Percentiles rank a stretch among this genome's conserved stretches.
These are phyloP conservation scores for Leptinotarsa defecta DNA, from an alignment of 1,140 invertebrate species.

Conservation along the genomic window DNA sequence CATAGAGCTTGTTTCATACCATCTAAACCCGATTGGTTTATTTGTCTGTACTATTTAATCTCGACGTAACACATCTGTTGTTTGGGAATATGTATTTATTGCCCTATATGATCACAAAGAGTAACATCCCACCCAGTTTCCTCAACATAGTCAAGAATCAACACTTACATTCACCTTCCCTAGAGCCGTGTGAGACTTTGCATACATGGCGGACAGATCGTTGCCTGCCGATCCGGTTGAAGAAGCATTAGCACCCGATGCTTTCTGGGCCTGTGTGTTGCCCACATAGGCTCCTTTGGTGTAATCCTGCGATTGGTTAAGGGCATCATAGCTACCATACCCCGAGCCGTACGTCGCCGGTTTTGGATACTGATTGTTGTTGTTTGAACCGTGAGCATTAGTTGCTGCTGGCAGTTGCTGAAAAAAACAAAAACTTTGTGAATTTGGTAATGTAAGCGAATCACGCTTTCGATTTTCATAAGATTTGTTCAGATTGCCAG, in stretches of 20 bases:
- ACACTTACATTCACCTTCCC: slow-evolving; percentile 74
- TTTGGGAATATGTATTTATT: too few species aligned
- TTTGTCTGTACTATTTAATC: too few species aligned
- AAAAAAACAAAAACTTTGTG: background rate
- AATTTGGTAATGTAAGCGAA: background rate
- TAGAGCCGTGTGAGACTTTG: slow-evolving; percentile 73
- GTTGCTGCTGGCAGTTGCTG: slow-evolving; percentile 69
- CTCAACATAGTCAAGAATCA: too few species aligned
- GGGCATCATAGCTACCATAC: slow-evolving; percentile 72
- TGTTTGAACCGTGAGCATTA: slow-evolving; percentile 63
- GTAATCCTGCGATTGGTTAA: slow-evolving; percentile 64
- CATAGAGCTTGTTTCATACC: too few species aligned
- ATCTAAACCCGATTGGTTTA: too few species aligned
- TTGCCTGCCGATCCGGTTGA: slow-evolving; percentile 64
- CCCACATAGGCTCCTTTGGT: slow-evolving; percentile 62
- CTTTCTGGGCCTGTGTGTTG: slow-evolving; percentile 62
- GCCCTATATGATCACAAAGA: too few species aligned
- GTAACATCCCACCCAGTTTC: too few species aligned
- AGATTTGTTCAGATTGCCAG: slow-evolving; percentile 12
- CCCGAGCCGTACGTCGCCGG: slow-evolving; percentile 68
- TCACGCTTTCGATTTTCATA: background rate
- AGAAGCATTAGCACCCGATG: slow-evolving; percentile 60
- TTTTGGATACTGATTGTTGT: slow-evolving; percentile 69
- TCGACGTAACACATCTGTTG: too few species aligned
- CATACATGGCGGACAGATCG: slow-evolving; percentile 72